Conservation (phyloP, 2,113 vertebrate genomes). For the Trogon surrucura region DNA sequence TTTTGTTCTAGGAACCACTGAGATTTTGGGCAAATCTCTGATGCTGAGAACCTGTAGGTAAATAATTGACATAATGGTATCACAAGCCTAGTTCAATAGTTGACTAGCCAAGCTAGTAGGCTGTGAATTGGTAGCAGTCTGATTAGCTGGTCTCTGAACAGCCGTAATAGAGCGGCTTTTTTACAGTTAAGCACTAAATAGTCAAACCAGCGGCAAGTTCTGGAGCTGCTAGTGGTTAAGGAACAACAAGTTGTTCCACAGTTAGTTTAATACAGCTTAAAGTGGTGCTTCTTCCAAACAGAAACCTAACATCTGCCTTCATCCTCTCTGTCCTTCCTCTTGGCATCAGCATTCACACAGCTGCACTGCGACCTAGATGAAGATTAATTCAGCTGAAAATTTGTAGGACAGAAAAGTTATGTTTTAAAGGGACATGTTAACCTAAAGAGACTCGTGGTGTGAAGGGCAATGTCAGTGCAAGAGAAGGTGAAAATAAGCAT, state of each 20-base stretch:
- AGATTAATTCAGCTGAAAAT: not conserved
- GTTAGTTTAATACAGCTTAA: not conserved
- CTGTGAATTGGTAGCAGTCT: not conserved
- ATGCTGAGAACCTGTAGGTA: not conserved
- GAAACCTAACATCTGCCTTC: not conserved
- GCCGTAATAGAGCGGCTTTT: not conserved
- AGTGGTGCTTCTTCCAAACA: not conserved
- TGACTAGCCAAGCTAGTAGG: not conserved
- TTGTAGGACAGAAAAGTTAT: not conserved
- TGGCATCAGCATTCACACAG: not conserved
- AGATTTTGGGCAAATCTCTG: not conserved
- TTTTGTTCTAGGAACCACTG: not conserved
- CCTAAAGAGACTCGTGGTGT: not conserved
- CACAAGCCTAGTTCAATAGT: not conserved
- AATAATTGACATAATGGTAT: not conserved
- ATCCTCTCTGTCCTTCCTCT: not conserved
- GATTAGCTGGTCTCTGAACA: not conserved
- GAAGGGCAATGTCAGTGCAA: not conserved
- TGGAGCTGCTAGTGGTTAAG: not conserved
- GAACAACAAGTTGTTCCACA: not conserved
- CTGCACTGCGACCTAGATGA: not conserved
- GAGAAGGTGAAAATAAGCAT: not conserved
- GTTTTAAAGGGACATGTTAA: not conserved
- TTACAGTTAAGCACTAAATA: not conserved
- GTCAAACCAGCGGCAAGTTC: not conserved